Base-by-base conservation (phyloP, 30 jellyfish, hydroid and myxozoan genomes). In the Chrysaora quinquecirrha region DNA sequence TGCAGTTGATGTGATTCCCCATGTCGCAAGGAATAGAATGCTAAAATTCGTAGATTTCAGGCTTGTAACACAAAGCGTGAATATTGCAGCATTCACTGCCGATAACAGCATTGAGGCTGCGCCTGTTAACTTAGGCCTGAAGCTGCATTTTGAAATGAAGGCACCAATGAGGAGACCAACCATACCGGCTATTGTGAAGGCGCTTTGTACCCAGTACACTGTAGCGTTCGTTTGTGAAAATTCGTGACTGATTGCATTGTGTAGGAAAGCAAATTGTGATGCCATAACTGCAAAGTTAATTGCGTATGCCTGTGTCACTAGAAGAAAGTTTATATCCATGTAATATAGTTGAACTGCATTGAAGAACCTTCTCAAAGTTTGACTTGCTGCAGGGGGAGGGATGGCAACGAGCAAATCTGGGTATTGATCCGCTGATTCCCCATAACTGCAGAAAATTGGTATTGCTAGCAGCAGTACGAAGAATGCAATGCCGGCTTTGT, bases 91-190 rank as follows among this genome's bases (percentile, higher is more conserved):
- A 25, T 10, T 10, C 19, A 20, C 12, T 12, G 68, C 24, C 7
- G 68, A 52, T 16, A 52, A 2, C 27, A 52, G 68, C 68, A 20
- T 10, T 19, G 68, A 3, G 4, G 25, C 68, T 10, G 29, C 29
- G 19, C 68, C 68, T 2, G 19, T 52, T 16, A 52, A 3, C 68
- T 52, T 52, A 16, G 25, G 29, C 4, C 68, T 52, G 27, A 10
- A 25, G 24, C 68, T 19, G 9, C 63, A 9, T 30, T 30, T 58
- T 23, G 54, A 19, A 22, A 54, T 1, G 20, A 27, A 21, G n/a
- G 64, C 60, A 9, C 87, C 87, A 25, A 75, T 31, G 87, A 75
- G 38, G 64, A 75, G 30, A 10, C 87, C 87, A 34, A 75, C 20
- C 1, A 61, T 23, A 0, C 47, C 87, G 10, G 58, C 64, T 34